Conservation (phyloP, 2,797 vertebrate genomes). For the Labeo calbasu region DNA sequence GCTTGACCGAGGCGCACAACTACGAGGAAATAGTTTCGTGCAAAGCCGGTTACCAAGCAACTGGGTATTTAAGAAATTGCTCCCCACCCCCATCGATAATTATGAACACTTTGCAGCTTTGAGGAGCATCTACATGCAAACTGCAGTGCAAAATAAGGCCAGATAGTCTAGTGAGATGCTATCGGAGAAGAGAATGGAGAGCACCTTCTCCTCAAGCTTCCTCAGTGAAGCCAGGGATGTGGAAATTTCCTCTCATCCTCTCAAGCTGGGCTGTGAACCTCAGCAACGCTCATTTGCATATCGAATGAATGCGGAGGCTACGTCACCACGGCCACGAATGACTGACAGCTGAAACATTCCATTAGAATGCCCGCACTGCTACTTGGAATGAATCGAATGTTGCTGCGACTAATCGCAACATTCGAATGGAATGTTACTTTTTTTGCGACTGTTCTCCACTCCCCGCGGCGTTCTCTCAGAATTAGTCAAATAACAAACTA, state of each 20-base stretch:
- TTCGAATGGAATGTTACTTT: background rate
- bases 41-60: conserved; percentile 53
- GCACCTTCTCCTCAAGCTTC: background rate
- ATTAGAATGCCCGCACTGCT: background rate
- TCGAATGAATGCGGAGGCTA: conserved; percentile 63
- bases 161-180: no score
- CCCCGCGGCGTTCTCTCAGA: no score
- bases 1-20: background rate
- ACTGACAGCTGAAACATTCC: conserved; percentile 15
- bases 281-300: conserved; percentile 73
- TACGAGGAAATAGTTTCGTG: conserved; percentile 33
- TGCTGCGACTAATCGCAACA: background rate
- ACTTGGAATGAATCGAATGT: background rate
- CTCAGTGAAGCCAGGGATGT: conserved; percentile 12
- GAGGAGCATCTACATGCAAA: background rate
- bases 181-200: background rate
- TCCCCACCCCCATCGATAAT: background rate
- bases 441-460: background rate
- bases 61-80: conserved; percentile 40
- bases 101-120: background rate
- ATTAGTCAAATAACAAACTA: background rate
- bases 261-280: conserved; percentile 57
- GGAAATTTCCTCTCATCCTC: conserved; percentile 81
- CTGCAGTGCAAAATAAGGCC: background rate
- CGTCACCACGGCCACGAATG: conserved; percentile 46